Base-by-base conservation (phyloP, 2,797 vertebrate genomes). In the Sorex maritimensis region DNA sequence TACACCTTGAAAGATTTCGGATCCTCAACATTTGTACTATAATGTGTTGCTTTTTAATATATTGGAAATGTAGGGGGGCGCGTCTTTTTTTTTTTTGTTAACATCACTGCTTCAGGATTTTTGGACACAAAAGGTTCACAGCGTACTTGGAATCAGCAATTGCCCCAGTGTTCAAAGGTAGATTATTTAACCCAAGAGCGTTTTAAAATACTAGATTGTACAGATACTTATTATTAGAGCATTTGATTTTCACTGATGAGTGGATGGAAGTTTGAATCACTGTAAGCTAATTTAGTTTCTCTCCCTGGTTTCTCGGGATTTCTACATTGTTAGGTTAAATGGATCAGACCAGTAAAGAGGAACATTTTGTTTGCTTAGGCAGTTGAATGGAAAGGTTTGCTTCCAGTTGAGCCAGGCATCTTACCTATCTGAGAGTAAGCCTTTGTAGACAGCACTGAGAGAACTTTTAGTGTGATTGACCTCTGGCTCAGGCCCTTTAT, bases 311-410 rank as follows among this genome's bases (percentile, higher is more conserved):
- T 86, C 58, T 38, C 44, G 19, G 55, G 83, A 8, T 74, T 74
- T 44, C 41, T 44, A 7, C 41, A 3, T 58, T 15, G 6, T 28
- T 1, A 17, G 15, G 14, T 55, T 55, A 79, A 52, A 52, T 81
- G 28, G 55, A 81, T 90, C 58, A 17, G 44, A 19, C 74, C 13
- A 73, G 9, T 80, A 78, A 87, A 61, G 49, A 41, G 77, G 15
- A 74, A 49, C 13, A 55, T 55, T 87, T 21, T 67, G 4, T 86
- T 78, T 77, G 30, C 24, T 74, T 74, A 78, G 80, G 23, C 26
- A 83, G 19, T 80, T 80, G 79, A 52, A n/a, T 61, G 65, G 52
- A 58, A 72, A n/a, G 28, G 34, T 91, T 81, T 94, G 15, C 92
- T 93, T 84, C 41, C 6, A 61, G 9, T 44, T 44, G 92, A 23